Conservation (phyloP, 2,888 invertebrate genomes). For the Amphiduros pacificus region DNA sequence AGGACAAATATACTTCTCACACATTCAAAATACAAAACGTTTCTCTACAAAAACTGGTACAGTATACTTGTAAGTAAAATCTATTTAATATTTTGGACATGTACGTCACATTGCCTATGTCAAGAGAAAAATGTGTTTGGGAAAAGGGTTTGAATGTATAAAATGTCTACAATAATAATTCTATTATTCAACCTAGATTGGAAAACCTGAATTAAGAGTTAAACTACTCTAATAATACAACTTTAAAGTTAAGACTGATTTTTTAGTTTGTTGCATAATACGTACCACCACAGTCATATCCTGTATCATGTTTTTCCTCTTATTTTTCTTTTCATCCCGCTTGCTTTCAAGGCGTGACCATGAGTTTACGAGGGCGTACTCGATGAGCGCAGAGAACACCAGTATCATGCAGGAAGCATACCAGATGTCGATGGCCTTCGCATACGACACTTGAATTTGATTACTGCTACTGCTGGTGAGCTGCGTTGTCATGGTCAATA, state of each 20-base stretch:
- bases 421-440: slow-evolving; percentile 34
- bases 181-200: not conserved
- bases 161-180: not conserved
- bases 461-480: slow-evolving; percentile 21
- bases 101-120: no score
- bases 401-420: slow-evolving; percentile 32
- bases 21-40: no score
- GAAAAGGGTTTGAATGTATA: not conserved
- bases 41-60: no score
- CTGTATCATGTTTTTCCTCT: not conserved
- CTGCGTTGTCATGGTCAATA: slow-evolving; percentile 25
- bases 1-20: no score
- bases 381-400: slow-evolving; percentile 30
- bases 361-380: slow-evolving; percentile 31
- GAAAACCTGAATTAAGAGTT: no score
- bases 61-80: no score
- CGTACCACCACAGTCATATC: slow-evolving; percentile 3
- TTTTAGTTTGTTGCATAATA: not conserved
- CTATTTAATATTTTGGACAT: no score
- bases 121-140: no score
- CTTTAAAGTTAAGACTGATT: not conserved
- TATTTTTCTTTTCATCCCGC: not conserved
- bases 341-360: slow-evolving; percentile 11
- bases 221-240: no score
- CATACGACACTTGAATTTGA: slow-evolving; percentile 30